Evolutionary conservation across 2,797 vertebrate species (phyloP), one percentile per base, ranked within the genome.

Genomic region (Knipowitschia caucasica): DNA sequence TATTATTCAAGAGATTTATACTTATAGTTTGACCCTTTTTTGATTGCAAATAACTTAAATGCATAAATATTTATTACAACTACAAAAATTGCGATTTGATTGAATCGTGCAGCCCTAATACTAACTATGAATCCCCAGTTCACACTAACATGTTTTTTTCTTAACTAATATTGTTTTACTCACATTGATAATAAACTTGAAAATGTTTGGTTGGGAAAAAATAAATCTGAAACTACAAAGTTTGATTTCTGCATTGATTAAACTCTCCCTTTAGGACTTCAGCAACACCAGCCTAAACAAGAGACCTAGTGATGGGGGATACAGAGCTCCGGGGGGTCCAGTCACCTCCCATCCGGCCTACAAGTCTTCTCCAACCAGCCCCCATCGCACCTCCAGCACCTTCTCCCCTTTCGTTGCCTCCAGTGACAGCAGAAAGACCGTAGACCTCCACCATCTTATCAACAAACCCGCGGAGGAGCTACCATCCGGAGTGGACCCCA

Each of bases 401-500:
- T 69, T 46, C 43, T 54, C 56, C 35, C 56, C 38, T 1, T 54
- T 35, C 0, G 46, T 44, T 18, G 5, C 42, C 8, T 46, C 15
- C 3, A 55, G 42, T 12, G 50, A 42, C 30, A 4, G 36, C 46
- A 71, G 57, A 53, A 50, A 35, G 31, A 66, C 10, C 36, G 67
- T 89, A 43, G 54, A 56, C 52, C 75, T 84, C 0, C 59, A 83
- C 25, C 59, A 89, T 45, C 81, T 94, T 14, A 34, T 91, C 56
- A 85, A 92, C 81, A 92, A 86, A 60, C 47, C 65, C 0, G 53
- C 89, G 15, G 81, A 73, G 5, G 90, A 95, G 4, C 89, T 93
- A 38, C 92, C 92, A 0, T 63, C 84, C 9, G 92, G 89, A 1
- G 91, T 91, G 72, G 89, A 95, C 72, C 89, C 93, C 49, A 56